Evolutionary conservation across 2,113 vertebrate species (phyloP).

Genomic region (Haemorhous mexicanus): DNA sequence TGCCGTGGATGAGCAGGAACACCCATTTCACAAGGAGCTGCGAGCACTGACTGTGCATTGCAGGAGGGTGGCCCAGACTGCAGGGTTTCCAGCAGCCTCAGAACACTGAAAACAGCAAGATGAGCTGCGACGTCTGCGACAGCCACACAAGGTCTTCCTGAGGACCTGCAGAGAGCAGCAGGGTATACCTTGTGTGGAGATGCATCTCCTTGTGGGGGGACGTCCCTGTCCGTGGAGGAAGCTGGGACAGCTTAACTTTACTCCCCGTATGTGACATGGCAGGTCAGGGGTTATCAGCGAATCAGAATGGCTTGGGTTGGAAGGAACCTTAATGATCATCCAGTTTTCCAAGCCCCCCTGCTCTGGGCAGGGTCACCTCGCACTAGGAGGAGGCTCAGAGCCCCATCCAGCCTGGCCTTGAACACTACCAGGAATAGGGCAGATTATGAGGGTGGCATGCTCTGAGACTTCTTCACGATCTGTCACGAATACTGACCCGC

Average conservation of each 20-base stretch:
- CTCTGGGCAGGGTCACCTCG: neutral
- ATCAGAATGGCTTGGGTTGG: neutral
- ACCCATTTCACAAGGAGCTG: neutral
- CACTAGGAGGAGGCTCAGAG: neutral
- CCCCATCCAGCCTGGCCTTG: neutral
- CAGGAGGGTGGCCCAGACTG: neutral
- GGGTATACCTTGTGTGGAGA: too few species aligned
- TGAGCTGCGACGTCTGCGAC: neutral
- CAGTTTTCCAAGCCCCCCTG: neutral
- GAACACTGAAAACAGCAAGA: neutral
- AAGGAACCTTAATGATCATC: neutral
- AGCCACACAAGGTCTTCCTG: neutral
- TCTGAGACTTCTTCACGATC: neutral
- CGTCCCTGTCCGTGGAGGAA: rapidly evolving
- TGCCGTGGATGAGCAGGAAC: neutral
- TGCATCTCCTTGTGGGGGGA: too few species aligned
- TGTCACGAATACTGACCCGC: too few species aligned
- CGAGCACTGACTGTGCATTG: neutral
- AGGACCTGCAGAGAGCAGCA: neutral
- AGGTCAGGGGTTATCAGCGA: neutral
- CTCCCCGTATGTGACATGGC: neutral
- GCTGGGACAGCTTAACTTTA: neutral
- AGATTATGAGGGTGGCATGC: neutral
- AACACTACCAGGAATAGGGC: neutral
- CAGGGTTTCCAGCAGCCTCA: neutral